A percentile compares a stretch with the other conserved stretches of the same genome.
phyloP scores from a whole-genome alignment of 2,888 invertebrate genomes.

The Phaonia tiefii region DNA sequence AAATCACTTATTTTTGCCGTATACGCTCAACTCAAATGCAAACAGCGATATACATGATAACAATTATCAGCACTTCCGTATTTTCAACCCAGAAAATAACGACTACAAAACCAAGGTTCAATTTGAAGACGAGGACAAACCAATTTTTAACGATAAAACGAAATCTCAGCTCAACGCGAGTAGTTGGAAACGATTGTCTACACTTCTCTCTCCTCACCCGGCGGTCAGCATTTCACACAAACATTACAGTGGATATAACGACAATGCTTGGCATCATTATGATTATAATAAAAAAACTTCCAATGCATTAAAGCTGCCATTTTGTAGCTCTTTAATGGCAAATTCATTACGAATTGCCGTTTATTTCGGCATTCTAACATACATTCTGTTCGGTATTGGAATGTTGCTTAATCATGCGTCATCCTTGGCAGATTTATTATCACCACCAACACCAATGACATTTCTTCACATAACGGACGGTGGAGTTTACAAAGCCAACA shows the following conservation, averaged over 20 bases:
- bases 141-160: background rate
- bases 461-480: background rate
- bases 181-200: constrained; percentile 50
- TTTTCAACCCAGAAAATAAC: constrained; percentile 5
- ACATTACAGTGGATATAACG: background rate
- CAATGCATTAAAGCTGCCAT: background rate
- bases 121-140: background rate
- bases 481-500: constrained; percentile 37
- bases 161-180: background rate
- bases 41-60: background rate
- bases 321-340: constrained; percentile 11
- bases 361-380: constrained; percentile 71
- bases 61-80: background rate
- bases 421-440: background rate
- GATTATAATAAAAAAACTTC: background rate
- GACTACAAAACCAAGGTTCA: background rate
- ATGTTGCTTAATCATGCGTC: constrained; percentile 67
- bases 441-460: background rate
- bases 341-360: constrained; percentile 70
- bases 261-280: constrained; percentile 5
- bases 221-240: background rate
- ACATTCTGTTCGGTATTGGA: constrained; percentile 69
- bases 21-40: constrained; percentile 29
- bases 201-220: constrained; percentile 1
- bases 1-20: constrained; percentile 34